phyloP scores from a whole-genome alignment of 2,888 invertebrate genomes.

The Leucoma salicis region DNA sequence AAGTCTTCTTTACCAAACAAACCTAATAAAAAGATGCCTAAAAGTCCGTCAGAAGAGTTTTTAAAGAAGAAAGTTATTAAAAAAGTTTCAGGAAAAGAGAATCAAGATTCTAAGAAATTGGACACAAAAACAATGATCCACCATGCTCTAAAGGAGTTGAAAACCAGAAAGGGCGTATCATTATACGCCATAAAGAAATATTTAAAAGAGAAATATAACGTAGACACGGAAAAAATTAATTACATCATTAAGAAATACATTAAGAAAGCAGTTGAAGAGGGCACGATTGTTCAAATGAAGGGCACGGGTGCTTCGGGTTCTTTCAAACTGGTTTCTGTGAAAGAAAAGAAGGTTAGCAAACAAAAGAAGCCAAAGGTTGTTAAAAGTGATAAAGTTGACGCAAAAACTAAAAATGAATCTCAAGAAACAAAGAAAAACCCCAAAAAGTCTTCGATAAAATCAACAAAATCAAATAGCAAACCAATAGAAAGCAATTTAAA shows the following conservation, averaged over 20 bases:
- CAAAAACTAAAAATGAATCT: slow-evolving; percentile 21
- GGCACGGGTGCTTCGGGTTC: slow-evolving; percentile 66
- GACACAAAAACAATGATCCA: slow-evolving; percentile 60
- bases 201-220: slow-evolving; percentile 50
- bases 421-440: slow-evolving; percentile 21
- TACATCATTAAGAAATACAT: slow-evolving; percentile 59
- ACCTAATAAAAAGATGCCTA: slow-evolving; percentile 28
- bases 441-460: slow-evolving; percentile 25
- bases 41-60: slow-evolving; percentile 30
- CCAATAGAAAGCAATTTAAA: slow-evolving; percentile 12
- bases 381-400: slow-evolving; percentile 27
- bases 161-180: slow-evolving; percentile 62
- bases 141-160: slow-evolving; percentile 52
- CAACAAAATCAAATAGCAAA: slow-evolving; percentile 14
- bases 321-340: slow-evolving; percentile 51
- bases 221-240: slow-evolving; percentile 53
- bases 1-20: slow-evolving; percentile 32
- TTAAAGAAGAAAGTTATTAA: slow-evolving; percentile 23
- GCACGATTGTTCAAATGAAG: slow-evolving; percentile 56
- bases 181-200: slow-evolving; percentile 67
- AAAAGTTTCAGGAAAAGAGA: slow-evolving; percentile 13
- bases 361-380: slow-evolving; percentile 23
- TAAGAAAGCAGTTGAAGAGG: slow-evolving; percentile 56
- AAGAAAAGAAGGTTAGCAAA: slow-evolving; percentile 28
- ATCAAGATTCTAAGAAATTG: slow-evolving; percentile 42